Evolutionary conservation across 1,140 invertebrate species (phyloP).

Genomic region (Coelopa frigida): DNA sequence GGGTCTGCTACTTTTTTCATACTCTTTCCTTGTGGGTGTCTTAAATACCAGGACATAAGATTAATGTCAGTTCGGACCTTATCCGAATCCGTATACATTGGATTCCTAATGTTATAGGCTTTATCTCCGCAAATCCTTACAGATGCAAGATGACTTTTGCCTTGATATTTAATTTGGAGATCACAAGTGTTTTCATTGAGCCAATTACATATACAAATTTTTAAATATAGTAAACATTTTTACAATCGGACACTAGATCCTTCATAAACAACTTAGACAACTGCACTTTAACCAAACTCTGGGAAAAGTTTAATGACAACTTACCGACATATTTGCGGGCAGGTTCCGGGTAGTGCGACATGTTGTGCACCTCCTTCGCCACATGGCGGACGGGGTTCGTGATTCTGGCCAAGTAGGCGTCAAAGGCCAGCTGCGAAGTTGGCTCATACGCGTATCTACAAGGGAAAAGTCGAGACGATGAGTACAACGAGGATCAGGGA

Average conservation of each 20-base stretch:
- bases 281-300: too few relatives aligned
- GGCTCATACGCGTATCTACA: constrained; percentile 29
- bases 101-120: constrained; percentile 62
- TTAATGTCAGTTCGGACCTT: constrained; percentile 61
- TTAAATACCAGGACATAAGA: constrained; percentile 67
- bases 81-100: constrained; percentile 43
- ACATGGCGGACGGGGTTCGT: constrained; percentile 41
- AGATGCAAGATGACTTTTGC: constrained; percentile 66
- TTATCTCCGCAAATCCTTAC: constrained; percentile 70
- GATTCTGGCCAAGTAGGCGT: constrained; percentile 38
- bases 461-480: too few relatives aligned
- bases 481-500: too few relatives aligned
- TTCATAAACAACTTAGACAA: too few relatives aligned
- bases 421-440: constrained; percentile 31
- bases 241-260: too few relatives aligned
- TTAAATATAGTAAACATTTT: too few relatives aligned
- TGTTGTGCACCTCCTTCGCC: constrained; percentile 39
- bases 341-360: constrained; percentile 34
- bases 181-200: constrained; percentile 43
- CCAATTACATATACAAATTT: too few relatives aligned
- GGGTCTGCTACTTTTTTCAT: constrained; percentile 25
- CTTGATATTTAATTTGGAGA: constrained; percentile 47
- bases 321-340: constrained; percentile 41
- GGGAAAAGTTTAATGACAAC: too few relatives aligned
- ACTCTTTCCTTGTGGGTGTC: constrained; percentile 53